phyloP scores from a whole-genome alignment of 2,888 invertebrate species.

The Phrixothrix hirtus region DNA sequence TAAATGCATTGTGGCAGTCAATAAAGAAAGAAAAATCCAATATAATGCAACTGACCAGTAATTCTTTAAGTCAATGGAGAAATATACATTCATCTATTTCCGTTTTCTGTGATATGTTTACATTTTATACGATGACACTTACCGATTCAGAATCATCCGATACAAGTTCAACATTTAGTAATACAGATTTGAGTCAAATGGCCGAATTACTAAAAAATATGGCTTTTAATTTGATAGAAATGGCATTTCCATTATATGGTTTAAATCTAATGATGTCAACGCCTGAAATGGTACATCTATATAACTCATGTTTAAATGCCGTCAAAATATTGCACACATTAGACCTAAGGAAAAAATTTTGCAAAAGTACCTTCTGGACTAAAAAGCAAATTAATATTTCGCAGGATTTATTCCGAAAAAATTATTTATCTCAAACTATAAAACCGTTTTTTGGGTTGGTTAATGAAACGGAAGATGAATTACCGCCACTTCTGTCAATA shows the following conservation, averaged over 20 bases:
- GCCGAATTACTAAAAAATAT: conserved; percentile 51
- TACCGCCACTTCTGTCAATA: conserved; percentile 82
- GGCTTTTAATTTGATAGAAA: conserved; percentile 51
- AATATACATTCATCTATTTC: conserved; percentile 50
- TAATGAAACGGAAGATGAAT: conserved; percentile 60
- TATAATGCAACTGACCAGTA: conserved; percentile 44
- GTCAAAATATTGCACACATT: conserved; percentile 72
- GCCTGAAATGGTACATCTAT: conserved; percentile 52
- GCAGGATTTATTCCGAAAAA: conserved; percentile 50
- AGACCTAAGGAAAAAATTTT: conserved; percentile 81
- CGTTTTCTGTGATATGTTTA: conserved; percentile 56
- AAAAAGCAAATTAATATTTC: conserved; percentile 53
- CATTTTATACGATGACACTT: conserved; percentile 54
- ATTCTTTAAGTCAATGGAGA: conserved; percentile 48
- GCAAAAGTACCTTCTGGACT: conserved; percentile 57
- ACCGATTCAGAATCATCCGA: conserved; percentile 55
- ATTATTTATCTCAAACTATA: conserved; percentile 51
- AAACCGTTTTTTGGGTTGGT: conserved; percentile 50
- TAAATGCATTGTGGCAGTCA: conserved; percentile 51
- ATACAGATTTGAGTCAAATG: conserved; percentile 49
- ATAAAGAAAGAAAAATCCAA: conserved; percentile 43
- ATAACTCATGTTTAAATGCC: conserved; percentile 49
- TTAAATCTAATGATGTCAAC: conserved; percentile 48
- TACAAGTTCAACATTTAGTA: conserved; percentile 52
- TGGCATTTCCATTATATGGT: conserved; percentile 56